A percentile compares a stretch with the other conserved stretches of the same genome.
These are phyloP conservation scores for Drosophila affinis DNA, from an alignment of 2,888 invertebrate genomes.

Conservation along the genomic window DNA sequence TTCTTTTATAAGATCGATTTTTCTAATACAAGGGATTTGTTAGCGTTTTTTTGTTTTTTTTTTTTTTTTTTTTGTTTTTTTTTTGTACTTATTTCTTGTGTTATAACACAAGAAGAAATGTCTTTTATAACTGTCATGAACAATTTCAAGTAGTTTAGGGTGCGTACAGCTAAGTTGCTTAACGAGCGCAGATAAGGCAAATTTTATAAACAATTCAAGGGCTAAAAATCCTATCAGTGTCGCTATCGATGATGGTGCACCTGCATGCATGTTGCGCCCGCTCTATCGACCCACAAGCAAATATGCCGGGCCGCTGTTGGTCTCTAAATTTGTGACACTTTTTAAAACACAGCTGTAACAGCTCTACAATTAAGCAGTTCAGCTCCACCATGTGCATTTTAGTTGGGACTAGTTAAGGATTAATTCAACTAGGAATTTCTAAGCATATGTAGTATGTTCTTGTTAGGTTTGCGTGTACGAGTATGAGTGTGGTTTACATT, in stretches of 20 bases:
- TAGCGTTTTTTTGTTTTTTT: background rate
- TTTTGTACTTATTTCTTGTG: conserved; percentile 58
- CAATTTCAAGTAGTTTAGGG: conserved; percentile 36
- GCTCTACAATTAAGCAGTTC: conserved; percentile 38
- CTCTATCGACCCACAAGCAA: background rate
- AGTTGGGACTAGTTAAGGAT: conserved; percentile 77
- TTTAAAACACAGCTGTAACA: conserved; percentile 50
- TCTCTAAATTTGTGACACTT: conserved; percentile 42
- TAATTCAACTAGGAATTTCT: conserved; percentile 75
- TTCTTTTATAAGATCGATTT: conserved; percentile 16
- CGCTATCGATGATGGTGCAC: conserved; percentile 40
- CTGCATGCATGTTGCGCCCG: conserved; percentile 1
- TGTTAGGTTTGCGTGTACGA: conserved; percentile 41
- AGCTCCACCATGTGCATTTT: conserved; percentile 52
- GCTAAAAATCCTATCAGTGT: conserved; percentile 15
- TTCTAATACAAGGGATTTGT: conserved; percentile 47
- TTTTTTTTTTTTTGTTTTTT: conserved; percentile 3
- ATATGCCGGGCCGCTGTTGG: background rate
- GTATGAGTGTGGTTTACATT: conserved; percentile 36
- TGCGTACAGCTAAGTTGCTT: conserved; percentile 65
- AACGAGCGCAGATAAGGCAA: conserved; percentile 74
- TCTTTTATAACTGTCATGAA: conserved; percentile 63
- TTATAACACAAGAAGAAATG: conserved; percentile 74
- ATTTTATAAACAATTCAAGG: conserved; percentile 50
- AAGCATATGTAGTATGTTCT: conserved; percentile 52